Conservation (phyloP, 2,113 vertebrate species). For the Lasiurus cinereus region DNA sequence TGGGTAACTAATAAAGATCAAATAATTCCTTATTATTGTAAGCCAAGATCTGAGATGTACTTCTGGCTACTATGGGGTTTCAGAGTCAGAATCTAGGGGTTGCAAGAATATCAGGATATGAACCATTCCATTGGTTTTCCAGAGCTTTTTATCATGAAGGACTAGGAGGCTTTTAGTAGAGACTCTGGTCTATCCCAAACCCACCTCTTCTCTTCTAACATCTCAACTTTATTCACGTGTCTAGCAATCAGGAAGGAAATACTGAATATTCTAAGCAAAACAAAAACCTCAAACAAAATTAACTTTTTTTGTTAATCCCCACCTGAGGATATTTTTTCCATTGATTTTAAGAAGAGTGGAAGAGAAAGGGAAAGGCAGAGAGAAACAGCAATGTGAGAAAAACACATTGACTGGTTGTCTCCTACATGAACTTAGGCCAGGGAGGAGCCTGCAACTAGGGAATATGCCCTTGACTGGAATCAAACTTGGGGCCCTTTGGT, state of each 20-base stretch:
- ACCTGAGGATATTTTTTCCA: too few species aligned
- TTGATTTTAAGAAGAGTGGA: too few species aligned
- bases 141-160: background rate
- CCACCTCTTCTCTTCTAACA: background rate
- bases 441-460: too few species aligned
- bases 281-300: background rate
- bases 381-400: too few species aligned
- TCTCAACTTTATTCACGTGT: background rate
- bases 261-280: background rate
- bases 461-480: too few species aligned
- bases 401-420: too few species aligned
- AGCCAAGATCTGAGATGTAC: background rate
- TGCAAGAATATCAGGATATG: background rate
- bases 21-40: background rate
- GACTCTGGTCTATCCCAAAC: background rate
- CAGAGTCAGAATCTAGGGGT: background rate
- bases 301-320: too few species aligned
- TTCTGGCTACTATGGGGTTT: background rate
- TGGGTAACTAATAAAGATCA: slow-evolving; percentile 7
- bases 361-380: too few species aligned
- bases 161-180: too few species aligned
- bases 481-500: too few species aligned
- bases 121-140: background rate
- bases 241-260: background rate
- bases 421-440: too few species aligned